Percentiles rank a stretch among this genome's conserved stretches.
Conservation (phyloP, 2,113 vertebrate species). For the Nipponia nippon region DNA sequence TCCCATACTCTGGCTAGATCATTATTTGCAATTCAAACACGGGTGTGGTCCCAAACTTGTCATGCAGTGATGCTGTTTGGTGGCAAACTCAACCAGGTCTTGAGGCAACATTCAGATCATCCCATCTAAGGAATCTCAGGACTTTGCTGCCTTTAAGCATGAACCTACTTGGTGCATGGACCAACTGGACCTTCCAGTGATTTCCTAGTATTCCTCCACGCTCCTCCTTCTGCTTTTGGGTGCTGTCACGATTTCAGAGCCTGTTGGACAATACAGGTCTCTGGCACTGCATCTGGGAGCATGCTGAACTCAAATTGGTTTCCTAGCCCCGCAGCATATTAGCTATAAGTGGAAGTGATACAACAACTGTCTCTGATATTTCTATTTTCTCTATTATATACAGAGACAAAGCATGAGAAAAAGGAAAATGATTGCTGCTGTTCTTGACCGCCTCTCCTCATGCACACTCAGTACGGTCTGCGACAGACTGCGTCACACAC, state of each 20-base stretch:
- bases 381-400: not conserved
- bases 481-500: not conserved
- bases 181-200: not conserved
- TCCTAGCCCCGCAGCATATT: not conserved
- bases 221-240: not conserved
- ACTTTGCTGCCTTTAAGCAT: not conserved
- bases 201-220: not conserved
- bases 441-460: not conserved
- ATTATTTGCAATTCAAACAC: not conserved
- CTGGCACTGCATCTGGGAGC: not conserved
- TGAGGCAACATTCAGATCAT: not conserved
- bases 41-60: not conserved
- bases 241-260: not conserved
- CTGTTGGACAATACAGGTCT: not conserved
- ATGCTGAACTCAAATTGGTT: not conserved
- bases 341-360: not conserved
- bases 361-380: not conserved
- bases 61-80: not conserved
- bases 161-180: not conserved
- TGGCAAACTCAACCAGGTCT: not conserved
- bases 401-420: not conserved
- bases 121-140: not conserved
- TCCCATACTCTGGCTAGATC: not conserved
- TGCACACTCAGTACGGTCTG: not conserved
- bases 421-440: not conserved